Conservation (phyloP, 2,113 vertebrate genomes). For the Petroica traversi region DNA sequence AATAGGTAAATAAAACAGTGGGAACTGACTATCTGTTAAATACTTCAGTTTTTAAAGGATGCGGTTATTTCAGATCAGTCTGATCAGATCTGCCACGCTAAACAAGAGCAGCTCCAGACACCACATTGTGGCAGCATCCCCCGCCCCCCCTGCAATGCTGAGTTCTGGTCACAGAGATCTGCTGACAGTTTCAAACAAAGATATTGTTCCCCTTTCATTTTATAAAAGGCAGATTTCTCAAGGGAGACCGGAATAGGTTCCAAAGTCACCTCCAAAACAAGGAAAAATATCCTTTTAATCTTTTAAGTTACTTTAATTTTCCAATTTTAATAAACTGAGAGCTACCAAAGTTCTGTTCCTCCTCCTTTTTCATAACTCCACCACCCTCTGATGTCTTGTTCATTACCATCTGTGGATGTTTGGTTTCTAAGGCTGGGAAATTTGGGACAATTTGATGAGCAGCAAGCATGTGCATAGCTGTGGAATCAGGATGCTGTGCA, state of each 20-base stretch:
- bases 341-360: background rate
- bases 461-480: background rate
- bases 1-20: background rate
- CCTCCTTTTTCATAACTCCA: background rate
- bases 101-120: background rate
- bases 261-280: background rate
- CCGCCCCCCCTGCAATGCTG: background rate
- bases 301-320: background rate
- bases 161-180: background rate
- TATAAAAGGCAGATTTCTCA: background rate
- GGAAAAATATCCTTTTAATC: background rate
- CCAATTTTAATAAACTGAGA: background rate
- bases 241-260: background rate
- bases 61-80: background rate
- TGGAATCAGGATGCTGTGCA: background rate
- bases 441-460: background rate
- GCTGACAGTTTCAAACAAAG: background rate
- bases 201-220: slow-evolving; percentile 14
- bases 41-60: background rate
- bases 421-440: background rate
- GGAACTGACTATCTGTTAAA: background rate
- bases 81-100: background rate
- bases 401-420: background rate
- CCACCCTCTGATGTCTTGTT: background rate
- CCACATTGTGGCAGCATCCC: fast-evolving